Evolutionary conservation across 2,888 invertebrate genomes (phyloP).

Genomic region (Alsophila aescularia): DNA sequence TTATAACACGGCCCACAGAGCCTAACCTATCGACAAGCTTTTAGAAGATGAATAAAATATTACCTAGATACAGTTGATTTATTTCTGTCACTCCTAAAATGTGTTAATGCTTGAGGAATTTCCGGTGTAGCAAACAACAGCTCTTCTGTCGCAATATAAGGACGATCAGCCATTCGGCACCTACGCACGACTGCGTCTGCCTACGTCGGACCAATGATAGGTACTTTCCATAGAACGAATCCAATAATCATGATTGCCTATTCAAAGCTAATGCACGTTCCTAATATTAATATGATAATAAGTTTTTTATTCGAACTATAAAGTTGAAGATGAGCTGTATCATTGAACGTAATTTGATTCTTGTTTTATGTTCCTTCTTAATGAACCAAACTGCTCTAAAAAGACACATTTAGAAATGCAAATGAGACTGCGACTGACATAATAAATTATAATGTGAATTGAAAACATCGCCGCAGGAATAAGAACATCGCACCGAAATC

Average conservation of each 20-base stretch:
- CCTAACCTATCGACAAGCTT: constrained; percentile 6
- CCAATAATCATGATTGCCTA: constrained; percentile 42
- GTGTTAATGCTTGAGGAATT: constrained; percentile 8
- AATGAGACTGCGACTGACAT: constrained; percentile 40
- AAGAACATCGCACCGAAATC: constrained; percentile 42
- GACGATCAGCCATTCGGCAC: constrained; percentile 30
- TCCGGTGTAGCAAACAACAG: constrained; percentile 9
- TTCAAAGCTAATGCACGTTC: constrained; percentile 41
- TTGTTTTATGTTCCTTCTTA: constrained; percentile 26
- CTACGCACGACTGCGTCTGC: constrained; percentile 23
- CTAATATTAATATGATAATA: constrained; percentile 50
- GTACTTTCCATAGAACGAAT: constrained; percentile 35
- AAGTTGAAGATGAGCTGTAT: constrained; percentile 23
- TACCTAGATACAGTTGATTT: constrained; percentile 1
- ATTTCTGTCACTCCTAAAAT: constrained; percentile 5
- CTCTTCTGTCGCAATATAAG: constrained; percentile 29
- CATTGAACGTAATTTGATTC: constrained; percentile 24
- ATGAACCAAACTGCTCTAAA: constrained; percentile 22
- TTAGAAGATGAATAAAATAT: constrained; percentile 5
- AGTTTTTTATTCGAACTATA: constrained; percentile 35
- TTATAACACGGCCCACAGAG: constrained; percentile 6
- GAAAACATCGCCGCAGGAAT: constrained; percentile 62
- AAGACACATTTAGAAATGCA: constrained; percentile 46
- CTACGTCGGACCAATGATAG: constrained; percentile 26
- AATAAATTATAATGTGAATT: constrained; percentile 52